Conservation (phyloP, 1,140 invertebrate genomes). For the Zaprionus inermis region DNA sequence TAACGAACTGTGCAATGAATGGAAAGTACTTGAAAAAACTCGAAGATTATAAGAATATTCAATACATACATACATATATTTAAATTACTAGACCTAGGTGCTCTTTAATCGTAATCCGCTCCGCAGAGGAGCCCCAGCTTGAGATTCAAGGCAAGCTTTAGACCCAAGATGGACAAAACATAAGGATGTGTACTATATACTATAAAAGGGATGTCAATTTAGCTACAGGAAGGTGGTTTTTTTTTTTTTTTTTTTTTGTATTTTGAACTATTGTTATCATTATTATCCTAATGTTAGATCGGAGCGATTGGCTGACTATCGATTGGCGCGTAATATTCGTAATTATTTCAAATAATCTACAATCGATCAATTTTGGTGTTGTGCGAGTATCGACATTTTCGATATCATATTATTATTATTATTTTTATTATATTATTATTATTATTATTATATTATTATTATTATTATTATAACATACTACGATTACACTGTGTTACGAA, state of each 20-base stretch:
- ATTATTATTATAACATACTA: slow-evolving; percentile 18
- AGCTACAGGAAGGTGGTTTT: slow-evolving; percentile 16
- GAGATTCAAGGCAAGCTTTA: slow-evolving; percentile 45
- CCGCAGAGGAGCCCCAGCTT: slow-evolving; percentile 3
- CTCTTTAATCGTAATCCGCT: slow-evolving; percentile 15
- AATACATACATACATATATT: slow-evolving; percentile 10
- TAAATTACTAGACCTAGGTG: slow-evolving; percentile 31
- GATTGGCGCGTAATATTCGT: slow-evolving; percentile 29
- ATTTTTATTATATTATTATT: slow-evolving; percentile 25
- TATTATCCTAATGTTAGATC: slow-evolving; percentile 53
- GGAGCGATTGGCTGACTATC: slow-evolving; percentile 22
- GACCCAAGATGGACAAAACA: slow-evolving; percentile 37
- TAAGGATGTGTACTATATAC: slow-evolving; percentile 50
- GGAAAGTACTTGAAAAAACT: not conserved
- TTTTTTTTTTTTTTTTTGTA: slow-evolving; percentile 44
- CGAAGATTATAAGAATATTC: not conserved
- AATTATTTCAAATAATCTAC: slow-evolving; percentile 32
- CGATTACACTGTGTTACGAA: too few relatives aligned
- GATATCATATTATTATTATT: slow-evolving; percentile 26
- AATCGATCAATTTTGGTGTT: slow-evolving; percentile 62
- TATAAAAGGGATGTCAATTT: not conserved
- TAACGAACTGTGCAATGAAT: slow-evolving; percentile 58
- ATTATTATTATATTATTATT: slow-evolving; percentile 24
- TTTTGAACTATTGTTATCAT: slow-evolving; percentile 58
- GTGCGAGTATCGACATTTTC: slow-evolving; percentile 41